These are phyloP conservation scores for Xenotilapia longispinis DNA, from an alignment of 2,113 vertebrate species.

Conservation along the genomic window DNA sequence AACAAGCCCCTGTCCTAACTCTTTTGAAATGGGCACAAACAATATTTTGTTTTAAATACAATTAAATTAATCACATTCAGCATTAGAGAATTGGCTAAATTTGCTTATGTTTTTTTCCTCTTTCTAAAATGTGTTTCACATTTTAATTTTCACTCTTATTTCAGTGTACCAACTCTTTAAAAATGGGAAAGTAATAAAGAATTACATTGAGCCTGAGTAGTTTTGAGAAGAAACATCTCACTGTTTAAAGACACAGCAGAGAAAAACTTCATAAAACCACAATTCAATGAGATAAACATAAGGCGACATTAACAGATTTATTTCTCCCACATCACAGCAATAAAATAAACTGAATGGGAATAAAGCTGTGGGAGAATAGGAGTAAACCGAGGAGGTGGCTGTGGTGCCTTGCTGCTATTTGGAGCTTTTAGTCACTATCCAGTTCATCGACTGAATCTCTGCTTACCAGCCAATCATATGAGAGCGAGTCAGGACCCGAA, in stretches of 20 bases:
- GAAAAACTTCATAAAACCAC: background rate
- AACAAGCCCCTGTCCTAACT: background rate
- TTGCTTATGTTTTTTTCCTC: background rate
- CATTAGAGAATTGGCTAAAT: background rate
- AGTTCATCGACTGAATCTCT: constrained; percentile 63
- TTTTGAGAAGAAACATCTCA: background rate
- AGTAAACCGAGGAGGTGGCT: constrained; percentile 10
- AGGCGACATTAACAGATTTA: background rate
- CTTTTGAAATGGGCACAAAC: background rate
- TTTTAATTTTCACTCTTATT: background rate
- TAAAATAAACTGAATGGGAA: background rate
- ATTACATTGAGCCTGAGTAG: background rate
- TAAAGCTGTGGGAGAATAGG: background rate
- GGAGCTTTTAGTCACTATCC: constrained; percentile 60
- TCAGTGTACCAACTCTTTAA: background rate
- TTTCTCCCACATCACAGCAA: background rate
- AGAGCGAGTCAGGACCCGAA: constrained; percentile 21
- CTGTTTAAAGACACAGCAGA: background rate
- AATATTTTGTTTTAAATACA: background rate
- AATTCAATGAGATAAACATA: background rate
- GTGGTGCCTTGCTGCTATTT: constrained; percentile 50
- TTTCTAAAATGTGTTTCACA: background rate
- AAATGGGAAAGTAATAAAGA: background rate
- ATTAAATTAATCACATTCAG: background rate
- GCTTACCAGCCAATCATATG: constrained; percentile 27